Base-by-base conservation (phyloP, 2,113 vertebrate species). In the Chlorodrepanis virens region DNA sequence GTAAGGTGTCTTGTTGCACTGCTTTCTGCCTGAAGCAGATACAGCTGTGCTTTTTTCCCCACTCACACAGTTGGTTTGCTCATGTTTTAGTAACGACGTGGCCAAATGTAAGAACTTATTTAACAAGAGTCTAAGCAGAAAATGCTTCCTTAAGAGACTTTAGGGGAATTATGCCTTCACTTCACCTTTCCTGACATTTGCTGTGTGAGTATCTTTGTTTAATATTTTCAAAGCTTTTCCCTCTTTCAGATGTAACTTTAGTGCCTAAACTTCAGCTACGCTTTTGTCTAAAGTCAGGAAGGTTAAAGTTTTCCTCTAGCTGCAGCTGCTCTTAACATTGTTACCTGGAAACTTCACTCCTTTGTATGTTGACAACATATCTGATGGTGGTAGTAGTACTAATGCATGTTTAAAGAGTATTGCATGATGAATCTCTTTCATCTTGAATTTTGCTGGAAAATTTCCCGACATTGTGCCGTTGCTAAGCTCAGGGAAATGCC, bases 401-500 rank as follows among this genome's bases (percentile, higher is more conserved):
- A 86, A 59, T 42, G 79, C 35, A 9, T 10, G 5, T 74, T 77
- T 87, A 69, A 87, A 95, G 72, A 89, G 56, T 86, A 86, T 69
- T 80, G 59, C 2, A 0, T 47, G 83, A 74, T 77, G 39, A 90
- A 50, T 74, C 76, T 63, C 88, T 93, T 93, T 93, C 63, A 83
- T 96, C 91, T 93, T 83, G 68, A 92, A 70, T 70, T 83, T 25
- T 83, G 67, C 88, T 96, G 88, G 90, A 92, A 90, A 57, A 45
- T 76, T 94, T 95, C 90, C 79, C 9, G 3, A 45, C 5, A 1
- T 60, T 88, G 64, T 86, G 17, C 42, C 85, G 16, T 25, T 94
- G 67, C 35, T 74, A n/a, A 79, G 64, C 56, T 94, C 44, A 54
- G 60, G 89, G 83, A 93, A 93, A 81, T 59, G 60, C 71, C 24